A percentile compares a stretch with the other conserved stretches of the same genome.
Conservation (phyloP, 1,140 invertebrate species). For the Asobara japonica region DNA sequence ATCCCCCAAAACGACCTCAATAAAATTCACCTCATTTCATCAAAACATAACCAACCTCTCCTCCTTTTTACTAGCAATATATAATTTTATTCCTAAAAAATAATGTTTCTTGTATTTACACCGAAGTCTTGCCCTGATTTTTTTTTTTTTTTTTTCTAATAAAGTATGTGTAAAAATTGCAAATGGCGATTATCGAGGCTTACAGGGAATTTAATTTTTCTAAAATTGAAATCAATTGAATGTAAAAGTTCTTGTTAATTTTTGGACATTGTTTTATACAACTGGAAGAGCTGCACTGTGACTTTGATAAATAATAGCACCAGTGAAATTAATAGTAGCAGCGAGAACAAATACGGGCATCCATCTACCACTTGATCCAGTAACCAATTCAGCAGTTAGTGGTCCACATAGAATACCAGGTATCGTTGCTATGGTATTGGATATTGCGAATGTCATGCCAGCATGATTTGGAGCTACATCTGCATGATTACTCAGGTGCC, state of each 20-base stretch:
- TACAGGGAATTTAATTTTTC: too few species aligned
- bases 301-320: slow-evolving; percentile 79
- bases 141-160: too few species aligned
- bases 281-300: slow-evolving; percentile 79
- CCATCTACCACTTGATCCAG: slow-evolving; percentile 78
- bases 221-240: background rate
- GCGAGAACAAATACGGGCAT: slow-evolving; percentile 81
- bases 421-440: slow-evolving; percentile 83
- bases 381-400: slow-evolving; percentile 80
- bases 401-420: slow-evolving; percentile 84
- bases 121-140: too few species aligned
- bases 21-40: too few species aligned
- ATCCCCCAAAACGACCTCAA: too few species aligned
- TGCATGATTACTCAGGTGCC: slow-evolving; percentile 83
- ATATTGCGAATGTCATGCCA: slow-evolving; percentile 83
- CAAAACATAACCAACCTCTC: too few species aligned
- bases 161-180: too few species aligned
- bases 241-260: background rate
- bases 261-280: slow-evolving; percentile 56
- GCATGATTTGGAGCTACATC: slow-evolving; percentile 84
- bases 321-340: slow-evolving; percentile 80
- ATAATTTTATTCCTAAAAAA: background rate
- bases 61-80: background rate
- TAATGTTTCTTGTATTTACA: background rate
- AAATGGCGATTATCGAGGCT: too few species aligned